Percentiles rank a stretch among this genome's conserved stretches.
Evolutionary conservation across 2,888 invertebrate species (phyloP).

Genomic region (Apamea anceps): DNA sequence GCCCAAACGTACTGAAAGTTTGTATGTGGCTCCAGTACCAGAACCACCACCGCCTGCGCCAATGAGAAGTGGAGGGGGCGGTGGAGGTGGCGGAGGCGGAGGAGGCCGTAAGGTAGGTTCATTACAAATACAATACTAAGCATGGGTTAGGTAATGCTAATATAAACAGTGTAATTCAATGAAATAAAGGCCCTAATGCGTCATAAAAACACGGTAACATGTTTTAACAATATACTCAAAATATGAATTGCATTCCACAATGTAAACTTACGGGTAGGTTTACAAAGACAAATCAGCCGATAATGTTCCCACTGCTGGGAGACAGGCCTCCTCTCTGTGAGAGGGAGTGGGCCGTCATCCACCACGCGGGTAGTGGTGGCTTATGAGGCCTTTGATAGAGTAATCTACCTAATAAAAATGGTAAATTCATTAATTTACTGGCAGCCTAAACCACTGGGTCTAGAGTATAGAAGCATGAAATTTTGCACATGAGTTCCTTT

Average conservation of each 20-base stretch:
- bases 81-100: constrained; percentile 75
- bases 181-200: background rate
- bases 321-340: too few species aligned
- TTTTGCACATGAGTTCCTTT: background rate
- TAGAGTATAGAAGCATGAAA: background rate
- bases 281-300: too few species aligned
- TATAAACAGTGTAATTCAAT: background rate
- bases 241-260: background rate
- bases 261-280: background rate
- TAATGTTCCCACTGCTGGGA: too few species aligned
- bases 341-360: too few species aligned
- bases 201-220: background rate
- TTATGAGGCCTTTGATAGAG: background rate
- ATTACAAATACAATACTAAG: background rate
- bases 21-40: constrained; percentile 92
- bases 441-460: background rate
- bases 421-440: background rate
- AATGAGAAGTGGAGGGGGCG: constrained; percentile 82
- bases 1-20: constrained; percentile 97
- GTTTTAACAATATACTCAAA: too few species aligned
- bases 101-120: constrained; percentile 86
- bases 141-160: background rate
- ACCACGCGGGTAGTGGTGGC: too few species aligned
- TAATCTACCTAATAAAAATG: background rate
- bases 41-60: constrained; percentile 86